Evolutionary conservation across 2,797 vertebrate species (phyloP), one percentile per base, ranked within the genome.

Genomic region (Manis javanica): DNA sequence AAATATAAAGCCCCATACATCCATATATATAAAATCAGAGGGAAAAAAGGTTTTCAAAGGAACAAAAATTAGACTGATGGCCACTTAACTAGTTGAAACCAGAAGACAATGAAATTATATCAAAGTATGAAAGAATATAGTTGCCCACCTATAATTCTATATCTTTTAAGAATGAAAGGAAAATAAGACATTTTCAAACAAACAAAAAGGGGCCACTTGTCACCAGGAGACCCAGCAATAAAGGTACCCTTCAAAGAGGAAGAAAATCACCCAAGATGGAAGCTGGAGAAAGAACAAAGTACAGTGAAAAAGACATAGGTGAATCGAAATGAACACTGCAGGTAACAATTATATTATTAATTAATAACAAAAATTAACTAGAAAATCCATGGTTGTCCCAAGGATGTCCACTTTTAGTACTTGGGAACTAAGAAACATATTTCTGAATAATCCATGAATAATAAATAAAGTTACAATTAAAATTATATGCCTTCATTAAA

Each of bases 51-150:
- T 69, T 86, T 87, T 87, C n/a, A 75, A 78, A 95, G 16, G 18
- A 94, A 68, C 46, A 83, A 89, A 89, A 82, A 91, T 89, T 78
- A 91, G 83, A 81, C 37, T 55, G 24, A 72, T 21, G 53, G 4
- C 7, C 55, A 93, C 49, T 91, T 79, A 69, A 96, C 77, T 12
- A 55, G n/a, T 18, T 64, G 42, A 71, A 86, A 77, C 19, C 15
- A 78, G n/a, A 83, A 94, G 19, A 68, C 6, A 31, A 34, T 64
- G 59, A 83, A 78, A 74, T 91, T 5, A 37, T 84, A 81, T 77
- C 7, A 16, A 19, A 61, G 18, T 74, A 5, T 87, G 66, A 72
- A 78, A 96, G 39, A 92, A 77, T 94, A 85, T 31, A 72, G 79
- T 39, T 55, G 7, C 37, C 51, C 92, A 94, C 31, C 2, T 85